These are phyloP conservation scores for Drosophila demipolita DNA, from an alignment of 2,888 invertebrate species.

Conservation along the genomic window DNA sequence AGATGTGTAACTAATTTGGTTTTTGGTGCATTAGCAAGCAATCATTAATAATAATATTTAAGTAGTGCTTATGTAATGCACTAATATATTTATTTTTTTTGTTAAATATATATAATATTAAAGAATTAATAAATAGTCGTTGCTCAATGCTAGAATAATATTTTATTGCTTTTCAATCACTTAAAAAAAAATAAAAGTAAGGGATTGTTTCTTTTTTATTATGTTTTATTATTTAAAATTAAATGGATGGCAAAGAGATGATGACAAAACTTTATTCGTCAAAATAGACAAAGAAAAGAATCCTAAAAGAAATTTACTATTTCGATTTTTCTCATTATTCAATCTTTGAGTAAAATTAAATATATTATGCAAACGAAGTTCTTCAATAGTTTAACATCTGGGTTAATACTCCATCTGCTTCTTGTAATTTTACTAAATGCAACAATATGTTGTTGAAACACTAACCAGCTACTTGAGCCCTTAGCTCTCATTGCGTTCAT, in stretches of 20 bases:
- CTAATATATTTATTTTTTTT: too few species aligned
- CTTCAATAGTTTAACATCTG: neutral
- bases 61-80: neutral
- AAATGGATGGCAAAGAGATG: neutral
- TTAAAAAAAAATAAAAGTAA: neutral
- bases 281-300: neutral
- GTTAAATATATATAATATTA: neutral
- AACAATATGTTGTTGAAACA: neutral
- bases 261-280: neutral
- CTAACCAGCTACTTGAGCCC: constrained; percentile 1
- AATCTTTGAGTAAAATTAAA: neutral
- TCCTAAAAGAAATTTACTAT: neutral
- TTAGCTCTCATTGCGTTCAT: neutral
- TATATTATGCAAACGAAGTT: neutral
- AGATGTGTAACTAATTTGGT: neutral
- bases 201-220: neutral
- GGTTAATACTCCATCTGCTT: neutral
- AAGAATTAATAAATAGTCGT: neutral
- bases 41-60: neutral
- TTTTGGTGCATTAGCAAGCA: neutral
- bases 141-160: neutral
- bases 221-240: neutral
- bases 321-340: neutral
- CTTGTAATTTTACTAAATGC: neutral
- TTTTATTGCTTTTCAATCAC: neutral